These are phyloP conservation scores for Zaprionus inermis DNA, from an alignment of 1,140 invertebrate genomes.

Conservation along the genomic window DNA sequence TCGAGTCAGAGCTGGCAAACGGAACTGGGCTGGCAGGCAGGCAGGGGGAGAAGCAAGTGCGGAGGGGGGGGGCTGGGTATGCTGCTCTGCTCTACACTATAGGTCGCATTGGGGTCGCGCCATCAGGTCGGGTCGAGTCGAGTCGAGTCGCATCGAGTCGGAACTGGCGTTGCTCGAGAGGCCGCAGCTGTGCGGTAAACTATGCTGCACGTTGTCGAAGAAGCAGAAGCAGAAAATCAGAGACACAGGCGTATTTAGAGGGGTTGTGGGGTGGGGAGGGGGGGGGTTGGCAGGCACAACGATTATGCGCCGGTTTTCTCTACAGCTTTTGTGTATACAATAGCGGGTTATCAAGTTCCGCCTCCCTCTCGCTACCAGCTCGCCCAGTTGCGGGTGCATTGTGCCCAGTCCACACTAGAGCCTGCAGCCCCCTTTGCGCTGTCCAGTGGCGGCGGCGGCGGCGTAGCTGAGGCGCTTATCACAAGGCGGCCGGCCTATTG, in stretches of 20 bases:
- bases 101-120: constrained; percentile 19
- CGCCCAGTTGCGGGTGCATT: constrained; percentile 44
- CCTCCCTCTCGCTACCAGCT: not conserved
- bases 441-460: not conserved
- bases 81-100: not conserved
- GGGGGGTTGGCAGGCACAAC: constrained; percentile 24
- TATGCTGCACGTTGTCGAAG: constrained; percentile 18
- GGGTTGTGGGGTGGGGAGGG: not conserved
- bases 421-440: not conserved
- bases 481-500: constrained; percentile 42
- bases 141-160: not conserved
- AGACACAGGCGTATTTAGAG: constrained; percentile 3
- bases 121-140: constrained; percentile 6
- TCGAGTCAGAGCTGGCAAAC: not conserved
- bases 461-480: constrained; percentile 35
- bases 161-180: constrained; percentile 21
- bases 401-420: constrained; percentile 1
- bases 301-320: constrained; percentile 71
- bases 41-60: not conserved
- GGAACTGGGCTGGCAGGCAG: not conserved
- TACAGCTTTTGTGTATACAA: constrained; percentile 75
- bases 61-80: not conserved
- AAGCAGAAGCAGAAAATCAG: constrained; percentile 22
- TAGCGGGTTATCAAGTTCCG: constrained; percentile 76
- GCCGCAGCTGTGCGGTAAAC: constrained; percentile 35